phyloP scores from a whole-genome alignment of 1,140 invertebrate genomes.

The Drosophila burlai region DNA sequence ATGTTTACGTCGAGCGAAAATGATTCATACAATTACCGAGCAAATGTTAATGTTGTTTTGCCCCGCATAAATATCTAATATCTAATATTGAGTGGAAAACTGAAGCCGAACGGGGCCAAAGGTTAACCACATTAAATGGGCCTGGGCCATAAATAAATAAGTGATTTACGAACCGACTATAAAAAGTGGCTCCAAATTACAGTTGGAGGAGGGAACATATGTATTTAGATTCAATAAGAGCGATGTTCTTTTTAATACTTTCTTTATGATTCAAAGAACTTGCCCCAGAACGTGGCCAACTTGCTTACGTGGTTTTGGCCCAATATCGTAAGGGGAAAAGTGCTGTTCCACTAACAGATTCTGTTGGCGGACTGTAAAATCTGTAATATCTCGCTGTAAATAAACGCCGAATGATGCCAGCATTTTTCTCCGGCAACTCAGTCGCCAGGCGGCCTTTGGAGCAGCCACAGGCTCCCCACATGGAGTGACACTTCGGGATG shows the following conservation, averaged over 20 bases:
- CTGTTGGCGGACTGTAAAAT: constrained; percentile 37
- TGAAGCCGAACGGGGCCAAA: constrained; percentile 39
- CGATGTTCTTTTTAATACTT: constrained; percentile 3
- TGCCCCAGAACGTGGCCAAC: neutral
- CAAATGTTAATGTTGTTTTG: constrained; percentile 54
- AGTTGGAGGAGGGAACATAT: constrained; percentile 12
- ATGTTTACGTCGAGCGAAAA: constrained; percentile 61
- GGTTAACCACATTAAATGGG: constrained; percentile 66
- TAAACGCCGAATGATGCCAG: constrained; percentile 7
- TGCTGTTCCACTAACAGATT: constrained; percentile 19
- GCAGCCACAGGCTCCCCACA: constrained; percentile 39
- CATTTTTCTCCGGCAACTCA: constrained; percentile 28
- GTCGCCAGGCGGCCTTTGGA: constrained; percentile 61
- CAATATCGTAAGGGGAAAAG: constrained; percentile 76
- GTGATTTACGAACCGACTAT: constrained; percentile 68
- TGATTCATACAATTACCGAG: constrained; percentile 76
- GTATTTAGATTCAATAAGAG: constrained; percentile 5
- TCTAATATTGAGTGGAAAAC: constrained; percentile 48
- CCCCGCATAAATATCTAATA: constrained; percentile 67
- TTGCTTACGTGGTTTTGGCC: constrained; percentile 36
- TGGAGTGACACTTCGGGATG: constrained; percentile 26
- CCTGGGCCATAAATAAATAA: constrained; percentile 60
- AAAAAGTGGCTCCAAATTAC: constrained; percentile 48
- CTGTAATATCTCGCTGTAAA: constrained; percentile 35
- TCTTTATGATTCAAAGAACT: neutral